Conservation (phyloP, 2,113 vertebrate species). For the Salminus brasiliensis region DNA sequence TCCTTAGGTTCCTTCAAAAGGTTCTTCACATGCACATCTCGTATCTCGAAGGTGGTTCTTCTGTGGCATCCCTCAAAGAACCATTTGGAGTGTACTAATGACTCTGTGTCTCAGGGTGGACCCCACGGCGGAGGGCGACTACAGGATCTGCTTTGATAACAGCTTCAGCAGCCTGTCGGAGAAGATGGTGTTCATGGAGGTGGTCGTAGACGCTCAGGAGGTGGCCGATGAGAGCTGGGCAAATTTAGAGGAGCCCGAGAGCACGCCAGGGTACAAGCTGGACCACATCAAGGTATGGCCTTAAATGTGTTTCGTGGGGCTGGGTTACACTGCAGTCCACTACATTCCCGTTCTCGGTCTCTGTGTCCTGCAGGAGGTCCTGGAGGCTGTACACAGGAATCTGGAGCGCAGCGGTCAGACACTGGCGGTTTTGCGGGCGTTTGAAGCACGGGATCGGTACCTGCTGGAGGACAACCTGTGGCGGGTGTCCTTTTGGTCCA, state of each 20-base stretch:
- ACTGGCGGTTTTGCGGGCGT: conserved; percentile 76
- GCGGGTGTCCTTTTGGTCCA: conserved; percentile 87
- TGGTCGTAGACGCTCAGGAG: conserved; percentile 76
- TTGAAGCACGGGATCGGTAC: conserved; percentile 84
- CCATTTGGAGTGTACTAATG: background rate
- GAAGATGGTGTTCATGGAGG: conserved; percentile 87
- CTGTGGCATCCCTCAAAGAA: too few relatives aligned
- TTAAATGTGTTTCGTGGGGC: background rate
- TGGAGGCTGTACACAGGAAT: conserved; percentile 74
- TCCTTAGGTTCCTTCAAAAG: too few relatives aligned
- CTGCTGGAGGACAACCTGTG: conserved; percentile 85
- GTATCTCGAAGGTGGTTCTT: too few relatives aligned
- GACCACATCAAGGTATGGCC: conserved; percentile 67
- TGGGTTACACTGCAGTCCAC: too few relatives aligned
- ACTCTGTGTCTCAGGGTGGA: conserved; percentile 76
- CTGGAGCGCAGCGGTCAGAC: conserved; percentile 80
- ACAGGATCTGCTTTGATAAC: conserved; percentile 91
- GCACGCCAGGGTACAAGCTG: conserved; percentile 74
- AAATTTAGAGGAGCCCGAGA: conserved; percentile 71
- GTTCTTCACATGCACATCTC: too few relatives aligned
- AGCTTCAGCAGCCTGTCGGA: conserved; percentile 85
- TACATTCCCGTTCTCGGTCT: background rate
- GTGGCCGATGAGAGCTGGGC: conserved; percentile 64
- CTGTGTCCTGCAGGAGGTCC: conserved; percentile 67
- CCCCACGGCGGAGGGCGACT: conserved; percentile 82